These are phyloP conservation scores for Euzophera pinguis DNA, from an alignment of 2,888 invertebrate genomes.

Conservation along the genomic window DNA sequence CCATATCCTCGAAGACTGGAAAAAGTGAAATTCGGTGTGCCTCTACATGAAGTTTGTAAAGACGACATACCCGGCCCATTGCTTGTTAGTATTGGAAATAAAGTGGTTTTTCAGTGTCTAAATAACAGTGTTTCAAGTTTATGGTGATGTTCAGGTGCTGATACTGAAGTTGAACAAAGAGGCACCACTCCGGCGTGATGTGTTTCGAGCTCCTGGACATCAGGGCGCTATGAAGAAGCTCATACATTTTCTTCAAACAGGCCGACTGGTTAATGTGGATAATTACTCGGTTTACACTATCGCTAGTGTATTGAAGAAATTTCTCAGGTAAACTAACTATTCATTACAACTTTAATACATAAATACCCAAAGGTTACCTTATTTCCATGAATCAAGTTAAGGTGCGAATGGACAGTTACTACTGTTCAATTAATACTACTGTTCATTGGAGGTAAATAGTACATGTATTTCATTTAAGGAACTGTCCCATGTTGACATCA, in stretches of 20 bases:
- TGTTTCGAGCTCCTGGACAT: conserved; percentile 96
- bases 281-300: conserved; percentile 98
- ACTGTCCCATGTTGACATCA: too few relatives aligned
- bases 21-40: conserved; percentile 96
- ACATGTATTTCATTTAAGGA: too few relatives aligned
- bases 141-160: conserved; percentile 83
- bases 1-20: conserved; percentile 91
- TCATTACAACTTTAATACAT: too few relatives aligned
- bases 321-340: conserved; percentile 87
- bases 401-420: too few relatives aligned
- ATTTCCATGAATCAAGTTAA: too few relatives aligned
- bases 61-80: conserved; percentile 96
- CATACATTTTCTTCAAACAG: conserved; percentile 93
- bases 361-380: too few relatives aligned
- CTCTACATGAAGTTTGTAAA: conserved; percentile 95
- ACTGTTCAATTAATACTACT: too few relatives aligned
- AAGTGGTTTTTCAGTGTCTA: conserved; percentile 15
- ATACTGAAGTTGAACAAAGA: conserved; percentile 96
- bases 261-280: conserved; percentile 93
- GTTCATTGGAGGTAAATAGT: too few relatives aligned
- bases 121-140: conserved; percentile 16
- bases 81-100: conserved; percentile 82
- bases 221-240: conserved; percentile 97
- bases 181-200: conserved; percentile 95
- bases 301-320: conserved; percentile 98